A percentile compares a stretch with the other conserved stretches of the same genome.
Evolutionary conservation across 2,888 invertebrate genomes (phyloP).

Genomic region (Platypus cylindrus): DNA sequence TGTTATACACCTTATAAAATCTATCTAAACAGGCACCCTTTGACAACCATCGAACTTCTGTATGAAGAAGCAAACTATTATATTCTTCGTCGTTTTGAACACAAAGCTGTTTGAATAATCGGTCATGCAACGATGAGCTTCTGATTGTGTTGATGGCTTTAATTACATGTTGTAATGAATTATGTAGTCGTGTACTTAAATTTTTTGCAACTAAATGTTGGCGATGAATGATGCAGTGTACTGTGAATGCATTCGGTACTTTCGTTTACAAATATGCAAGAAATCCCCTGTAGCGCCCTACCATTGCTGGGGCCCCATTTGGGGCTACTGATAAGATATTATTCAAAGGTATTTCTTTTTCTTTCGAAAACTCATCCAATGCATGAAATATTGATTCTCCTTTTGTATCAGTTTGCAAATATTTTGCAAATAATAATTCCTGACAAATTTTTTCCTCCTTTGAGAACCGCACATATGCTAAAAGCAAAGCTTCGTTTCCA

Average conservation of each 20-base stretch:
- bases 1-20: slow-evolving; percentile 7
- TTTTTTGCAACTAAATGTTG: slow-evolving; percentile 13
- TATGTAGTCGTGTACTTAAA: slow-evolving; percentile 9
- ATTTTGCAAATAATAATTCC: slow-evolving; percentile 7
- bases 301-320: slow-evolving; percentile 8
- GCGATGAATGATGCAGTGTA: slow-evolving; percentile 11
- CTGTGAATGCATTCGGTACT: slow-evolving; percentile 8
- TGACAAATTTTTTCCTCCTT: slow-evolving; percentile 6
- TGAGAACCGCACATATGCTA: neutral
- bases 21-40: slow-evolving; percentile 5
- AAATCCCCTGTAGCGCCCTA: slow-evolving; percentile 7
- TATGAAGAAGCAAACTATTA: slow-evolving; percentile 5
- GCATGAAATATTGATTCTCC: slow-evolving; percentile 8
- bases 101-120: slow-evolving; percentile 8
- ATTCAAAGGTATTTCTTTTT: slow-evolving; percentile 7
- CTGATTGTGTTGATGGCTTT: slow-evolving; percentile 3
- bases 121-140: slow-evolving; percentile 5
- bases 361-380: slow-evolving; percentile 6
- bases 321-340: slow-evolving; percentile 8
- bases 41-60: slow-evolving; percentile 7
- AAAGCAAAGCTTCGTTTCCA: too few relatives aligned
- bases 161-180: too few relatives aligned
- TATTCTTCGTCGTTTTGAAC: slow-evolving; percentile 6
- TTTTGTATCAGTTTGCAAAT: slow-evolving; percentile 8
- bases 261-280: slow-evolving; percentile 7